A percentile compares a stretch with the other conserved stretches of the same genome.
phyloP scores from a whole-genome alignment of 2,797 vertebrate genomes.

The Pangasius larnaudii region DNA sequence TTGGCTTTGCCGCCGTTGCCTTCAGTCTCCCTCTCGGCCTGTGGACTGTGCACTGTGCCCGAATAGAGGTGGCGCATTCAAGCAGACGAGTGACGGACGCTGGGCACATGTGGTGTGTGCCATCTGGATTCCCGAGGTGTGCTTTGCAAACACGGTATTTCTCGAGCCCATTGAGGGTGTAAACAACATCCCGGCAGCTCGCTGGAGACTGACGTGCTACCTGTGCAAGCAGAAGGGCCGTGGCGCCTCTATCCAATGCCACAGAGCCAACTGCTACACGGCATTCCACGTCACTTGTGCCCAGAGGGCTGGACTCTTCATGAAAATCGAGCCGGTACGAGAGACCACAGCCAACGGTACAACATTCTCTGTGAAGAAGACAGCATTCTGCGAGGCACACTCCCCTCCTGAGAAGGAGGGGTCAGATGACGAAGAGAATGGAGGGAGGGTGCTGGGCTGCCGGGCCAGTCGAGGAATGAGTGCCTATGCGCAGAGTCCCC shows the following conservation, averaged over 20 bases:
- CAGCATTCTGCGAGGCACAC: constrained; percentile 84
- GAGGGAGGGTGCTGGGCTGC: constrained; percentile 63
- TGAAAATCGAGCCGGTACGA: constrained; percentile 89
- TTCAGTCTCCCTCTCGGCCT: constrained; percentile 85
- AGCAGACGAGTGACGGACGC: constrained; percentile 86
- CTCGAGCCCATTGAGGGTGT: constrained; percentile 88
- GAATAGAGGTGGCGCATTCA: constrained; percentile 88
- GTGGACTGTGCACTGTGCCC: constrained; percentile 88
- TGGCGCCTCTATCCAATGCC: constrained; percentile 87
- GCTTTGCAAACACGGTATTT: constrained; percentile 89
- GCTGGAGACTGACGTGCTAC: constrained; percentile 87
- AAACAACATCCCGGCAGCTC: constrained; percentile 82
- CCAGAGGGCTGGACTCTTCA: constrained; percentile 85
- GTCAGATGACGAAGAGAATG: constrained; percentile 69
- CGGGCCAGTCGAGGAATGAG: constrained; percentile 75
- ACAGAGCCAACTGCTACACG: constrained; percentile 89
- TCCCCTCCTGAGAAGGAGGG: constrained; percentile 72
- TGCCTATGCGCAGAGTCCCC: constrained; percentile 72
- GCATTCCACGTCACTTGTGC: constrained; percentile 89
- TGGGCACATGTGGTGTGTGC: constrained; percentile 90
- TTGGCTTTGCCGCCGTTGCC: constrained; percentile 88
- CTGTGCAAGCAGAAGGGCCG: constrained; percentile 87
- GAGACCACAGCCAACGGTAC: constrained; percentile 85
- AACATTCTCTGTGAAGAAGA: constrained; percentile 87
- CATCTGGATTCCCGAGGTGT: constrained; percentile 90